A percentile compares a stretch with the other conserved stretches of the same genome.
phyloP scores from a whole-genome alignment of 2,113 vertebrate genomes.

The Pluvianellus socialis region DNA sequence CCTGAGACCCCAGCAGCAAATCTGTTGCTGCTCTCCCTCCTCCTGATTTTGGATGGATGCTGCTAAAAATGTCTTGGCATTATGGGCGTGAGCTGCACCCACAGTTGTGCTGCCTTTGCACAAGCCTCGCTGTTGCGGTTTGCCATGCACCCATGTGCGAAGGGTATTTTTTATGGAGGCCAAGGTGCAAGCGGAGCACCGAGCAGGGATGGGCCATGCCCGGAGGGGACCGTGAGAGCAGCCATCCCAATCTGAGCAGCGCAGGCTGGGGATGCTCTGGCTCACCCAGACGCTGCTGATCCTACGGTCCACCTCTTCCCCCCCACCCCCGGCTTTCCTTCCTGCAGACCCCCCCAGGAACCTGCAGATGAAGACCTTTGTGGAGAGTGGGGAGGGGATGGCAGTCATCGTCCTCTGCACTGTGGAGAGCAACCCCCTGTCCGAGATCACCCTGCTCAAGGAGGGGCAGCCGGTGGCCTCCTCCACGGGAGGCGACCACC shows the following conservation, averaged over 20 bases:
- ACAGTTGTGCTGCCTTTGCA: accelerated
- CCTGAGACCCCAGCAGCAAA: background rate
- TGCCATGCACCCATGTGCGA: accelerated
- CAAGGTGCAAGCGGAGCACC: background rate
- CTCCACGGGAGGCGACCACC: accelerated
- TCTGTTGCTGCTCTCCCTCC: background rate
- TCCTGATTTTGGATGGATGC: background rate
- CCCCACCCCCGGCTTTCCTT: background rate
- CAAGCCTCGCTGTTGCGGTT: background rate
- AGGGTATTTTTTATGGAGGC: background rate
- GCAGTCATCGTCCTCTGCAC: conserved; percentile 64
- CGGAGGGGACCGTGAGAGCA: background rate
- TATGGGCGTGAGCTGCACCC: too few species aligned
- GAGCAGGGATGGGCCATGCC: background rate
- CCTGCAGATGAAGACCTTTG: conserved; percentile 59
- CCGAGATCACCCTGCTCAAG: conserved; percentile 47
- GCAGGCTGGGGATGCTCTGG: background rate
- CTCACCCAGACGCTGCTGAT: accelerated
- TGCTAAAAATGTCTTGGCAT: background rate
- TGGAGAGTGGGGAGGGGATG: conserved; percentile 29
- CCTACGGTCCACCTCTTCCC: accelerated
- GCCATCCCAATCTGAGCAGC: background rate
- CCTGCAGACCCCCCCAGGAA: conserved; percentile 65
- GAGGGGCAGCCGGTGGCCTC: conserved; percentile 10
- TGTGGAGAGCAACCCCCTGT: conserved; percentile 67